Conservation (phyloP, 2,888 invertebrate species). For the Drosophila mercatorum region DNA sequence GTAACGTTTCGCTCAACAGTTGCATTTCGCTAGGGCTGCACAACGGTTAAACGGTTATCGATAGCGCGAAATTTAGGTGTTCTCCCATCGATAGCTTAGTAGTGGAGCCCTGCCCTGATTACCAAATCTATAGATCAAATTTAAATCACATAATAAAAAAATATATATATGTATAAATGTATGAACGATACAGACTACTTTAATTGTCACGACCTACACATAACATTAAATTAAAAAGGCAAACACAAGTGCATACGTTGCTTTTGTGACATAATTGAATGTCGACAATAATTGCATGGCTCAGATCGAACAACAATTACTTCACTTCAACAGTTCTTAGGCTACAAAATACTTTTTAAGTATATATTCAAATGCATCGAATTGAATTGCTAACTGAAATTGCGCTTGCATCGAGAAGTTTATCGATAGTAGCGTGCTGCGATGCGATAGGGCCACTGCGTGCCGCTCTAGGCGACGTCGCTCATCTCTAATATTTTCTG, state of each 20-base stretch:
- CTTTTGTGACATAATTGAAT: no score
- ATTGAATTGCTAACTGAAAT: neutral
- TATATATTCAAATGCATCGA: neutral
- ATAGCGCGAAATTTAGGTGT: conserved; percentile 1
- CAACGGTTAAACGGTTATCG: conserved; percentile 23
- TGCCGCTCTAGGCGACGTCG: neutral
- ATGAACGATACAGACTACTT: neutral
- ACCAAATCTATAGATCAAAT: neutral
- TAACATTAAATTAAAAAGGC: neutral
- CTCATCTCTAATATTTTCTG: conserved; percentile 51
- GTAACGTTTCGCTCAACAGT: conserved; percentile 58
- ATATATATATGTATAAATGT: no score
- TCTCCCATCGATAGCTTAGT: conserved; percentile 6
- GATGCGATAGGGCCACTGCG: conserved; percentile 2
- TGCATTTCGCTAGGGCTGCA: conserved; percentile 49
- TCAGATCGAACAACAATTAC: neutral
- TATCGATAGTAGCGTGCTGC: conserved; percentile 18
- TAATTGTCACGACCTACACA: neutral
- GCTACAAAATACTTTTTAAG: neutral
- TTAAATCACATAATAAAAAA: neutral
- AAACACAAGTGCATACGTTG: neutral
- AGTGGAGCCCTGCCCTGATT: neutral
- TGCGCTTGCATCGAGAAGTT: no score
- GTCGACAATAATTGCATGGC: neutral
- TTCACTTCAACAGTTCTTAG: neutral